These are phyloP conservation scores for Holotrichia oblita DNA, from an alignment of 1,140 invertebrate species.

Conservation along the genomic window DNA sequence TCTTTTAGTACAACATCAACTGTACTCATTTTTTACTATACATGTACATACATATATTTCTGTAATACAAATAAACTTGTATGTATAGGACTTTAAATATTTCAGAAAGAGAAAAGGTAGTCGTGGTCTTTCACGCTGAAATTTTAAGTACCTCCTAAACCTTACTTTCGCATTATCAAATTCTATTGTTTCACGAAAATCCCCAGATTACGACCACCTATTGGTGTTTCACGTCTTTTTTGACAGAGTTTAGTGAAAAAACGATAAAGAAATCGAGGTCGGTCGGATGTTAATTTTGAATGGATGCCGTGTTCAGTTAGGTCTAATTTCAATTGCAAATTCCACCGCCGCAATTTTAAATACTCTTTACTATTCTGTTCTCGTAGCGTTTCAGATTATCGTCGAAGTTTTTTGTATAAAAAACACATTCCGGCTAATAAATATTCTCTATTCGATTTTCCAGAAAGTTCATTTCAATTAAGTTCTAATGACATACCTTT, in stretches of 20 bases:
- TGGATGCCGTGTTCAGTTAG: constrained; percentile 16
- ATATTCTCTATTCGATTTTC: constrained; percentile 23
- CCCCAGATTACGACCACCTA: neutral
- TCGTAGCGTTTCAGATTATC: neutral
- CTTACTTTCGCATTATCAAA: neutral
- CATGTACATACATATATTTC: too few relatives aligned
- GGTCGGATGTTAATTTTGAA: constrained; percentile 21
- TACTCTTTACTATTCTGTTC: constrained; percentile 3
- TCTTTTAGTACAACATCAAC: too few relatives aligned
- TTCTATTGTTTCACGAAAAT: neutral
- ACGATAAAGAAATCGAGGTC: constrained; percentile 30
- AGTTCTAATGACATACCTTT: constrained; percentile 28
- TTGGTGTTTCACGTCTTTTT: neutral
- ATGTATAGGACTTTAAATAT: constrained; percentile 13
- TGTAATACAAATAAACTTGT: too few relatives aligned
- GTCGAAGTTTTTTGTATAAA: constrained; percentile 22
- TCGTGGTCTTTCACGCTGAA: neutral
- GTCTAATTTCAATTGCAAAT: constrained; percentile 34
- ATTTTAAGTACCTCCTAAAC: constrained; percentile 6
- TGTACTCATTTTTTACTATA: too few relatives aligned
- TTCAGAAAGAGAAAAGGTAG: neutral
- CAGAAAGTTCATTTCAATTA: constrained; percentile 28
- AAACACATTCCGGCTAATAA: constrained; percentile 20
- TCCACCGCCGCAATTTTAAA: constrained; percentile 20
- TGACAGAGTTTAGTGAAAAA: constrained; percentile 16